Evolutionary conservation across 2,113 vertebrate species (phyloP), one percentile per base, ranked within the genome.

Genomic region (Tichodroma muraria): DNA sequence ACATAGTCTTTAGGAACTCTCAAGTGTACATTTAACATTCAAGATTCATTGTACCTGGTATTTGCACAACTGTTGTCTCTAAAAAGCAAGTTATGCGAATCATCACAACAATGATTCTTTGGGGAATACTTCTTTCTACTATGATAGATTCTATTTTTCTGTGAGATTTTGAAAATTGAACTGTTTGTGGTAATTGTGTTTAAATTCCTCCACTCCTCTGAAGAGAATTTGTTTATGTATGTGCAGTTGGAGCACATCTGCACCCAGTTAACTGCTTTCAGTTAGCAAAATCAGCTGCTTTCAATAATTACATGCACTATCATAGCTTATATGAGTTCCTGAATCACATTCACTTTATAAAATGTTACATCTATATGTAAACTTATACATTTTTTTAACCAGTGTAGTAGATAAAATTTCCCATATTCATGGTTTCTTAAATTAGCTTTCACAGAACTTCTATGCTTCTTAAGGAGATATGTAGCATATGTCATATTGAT

Each of bases 71-170:
- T 94, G 49, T 76, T 94, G 82, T 54, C 31, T 94, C 75, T 96
- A 75, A 96, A n/a, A 96, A 93, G 44, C 45, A 93, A 71, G 69
- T 90, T 94, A 91, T 65, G 37, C 85, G 57, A 90, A 88, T 93
- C 83, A 70, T 77, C 69, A 75, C 78, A 83, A 49, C 60, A 94
- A 78, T 68, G 70, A 94, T 76, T 94, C 86, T 73, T 88, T 89
- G 31, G 77, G 93, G 88, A 95, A 89, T 90, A 21, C 23, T 94
- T 93, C n/a, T 83, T 79, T 95, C n/a, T 82, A 27, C 42, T 73
- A 83, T 70, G 66, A 87, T 50, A 17, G 54, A 84, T 87, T 78
- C 42, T 72, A 71, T 72, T 95, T 89, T 82, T 68, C 35, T 47
- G 13, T 69, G 63, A 94, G 95, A 96, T 91, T 49, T 92, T 82